These are phyloP conservation scores for Caenorhabditis zanzibari DNA, from an alignment of 2,888 invertebrate genomes.

Conservation along the genomic window DNA sequence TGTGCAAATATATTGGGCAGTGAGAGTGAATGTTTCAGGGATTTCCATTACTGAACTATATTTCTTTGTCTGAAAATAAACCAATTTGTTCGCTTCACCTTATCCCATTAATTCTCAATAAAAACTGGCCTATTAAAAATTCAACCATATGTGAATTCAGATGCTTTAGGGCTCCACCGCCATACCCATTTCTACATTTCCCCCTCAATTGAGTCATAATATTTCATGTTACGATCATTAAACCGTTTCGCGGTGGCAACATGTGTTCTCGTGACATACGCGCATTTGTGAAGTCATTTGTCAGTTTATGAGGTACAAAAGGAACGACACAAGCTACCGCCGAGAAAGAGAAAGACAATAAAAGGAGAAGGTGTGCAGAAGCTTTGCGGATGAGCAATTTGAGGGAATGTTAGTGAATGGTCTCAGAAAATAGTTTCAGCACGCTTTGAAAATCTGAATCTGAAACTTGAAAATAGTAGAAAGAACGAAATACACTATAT, in stretches of 20 bases:
- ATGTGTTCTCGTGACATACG: conserved; percentile 54
- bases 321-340: neutral
- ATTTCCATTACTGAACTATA: no score
- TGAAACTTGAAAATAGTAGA: no score
- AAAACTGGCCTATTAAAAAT: neutral
- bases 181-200: neutral
- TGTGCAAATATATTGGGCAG: conserved; percentile 25
- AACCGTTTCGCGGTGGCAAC: conserved; percentile 46
- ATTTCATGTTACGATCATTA: conserved; percentile 28
- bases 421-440: no score
- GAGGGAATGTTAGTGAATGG: neutral
- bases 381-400: neutral
- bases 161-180: neutral
- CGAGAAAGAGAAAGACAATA: neutral
- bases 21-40: neutral
- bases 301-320: conserved; percentile 48
- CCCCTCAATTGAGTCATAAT: conserved; percentile 31
- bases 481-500: no score
- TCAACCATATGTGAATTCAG: conserved; percentile 8
- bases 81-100: neutral
- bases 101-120: neutral
- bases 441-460: no score
- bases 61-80: neutral
- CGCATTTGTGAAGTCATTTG: conserved; percentile 52
- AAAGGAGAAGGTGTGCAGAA: conserved; percentile 19